These are phyloP conservation scores for Rhynchophorus ferrugineus DNA, from an alignment of 1,140 invertebrate genomes.

Conservation along the genomic window DNA sequence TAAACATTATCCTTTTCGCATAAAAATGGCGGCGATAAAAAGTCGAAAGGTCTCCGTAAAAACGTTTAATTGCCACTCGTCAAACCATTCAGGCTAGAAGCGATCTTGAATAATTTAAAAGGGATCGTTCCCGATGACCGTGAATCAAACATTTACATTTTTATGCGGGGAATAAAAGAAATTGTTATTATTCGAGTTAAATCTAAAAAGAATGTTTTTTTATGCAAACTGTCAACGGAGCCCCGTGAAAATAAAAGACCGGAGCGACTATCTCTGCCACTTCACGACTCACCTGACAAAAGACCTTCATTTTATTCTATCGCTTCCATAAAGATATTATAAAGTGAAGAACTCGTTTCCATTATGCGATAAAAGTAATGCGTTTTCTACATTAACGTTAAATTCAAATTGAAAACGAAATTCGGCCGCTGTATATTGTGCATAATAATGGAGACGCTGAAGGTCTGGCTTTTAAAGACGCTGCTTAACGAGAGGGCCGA, in stretches of 20 bases:
- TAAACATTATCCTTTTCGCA: no score
- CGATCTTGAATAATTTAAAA: no score
- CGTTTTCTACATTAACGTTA: slow-evolving; percentile 13
- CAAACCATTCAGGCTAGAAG: no score
- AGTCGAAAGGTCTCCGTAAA: no score
- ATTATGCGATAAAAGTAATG: slow-evolving; percentile 13
- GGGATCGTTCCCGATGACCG: no score
- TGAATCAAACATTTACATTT: no score
- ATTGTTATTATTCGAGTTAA: not conserved
- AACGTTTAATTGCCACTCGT: no score
- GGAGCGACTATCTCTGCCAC: not conserved
- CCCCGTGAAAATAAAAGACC: not conserved
- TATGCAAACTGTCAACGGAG: not conserved
- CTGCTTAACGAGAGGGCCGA: no score
- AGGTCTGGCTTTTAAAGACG: not conserved
- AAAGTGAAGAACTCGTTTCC: slow-evolving; percentile 17
- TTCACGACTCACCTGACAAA: slow-evolving; percentile 16
- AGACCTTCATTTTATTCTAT: slow-evolving; percentile 17
- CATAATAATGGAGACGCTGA: not conserved
- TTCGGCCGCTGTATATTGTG: slow-evolving; percentile 7
- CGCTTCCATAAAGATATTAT: slow-evolving; percentile 12
- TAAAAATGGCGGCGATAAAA: no score
- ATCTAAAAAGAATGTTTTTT: not conserved
- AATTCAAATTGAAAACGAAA: slow-evolving; percentile 2
- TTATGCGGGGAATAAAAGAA: no score